Evolutionary conservation across 37 sponge, comb jelly and placozoan genomes (phyloP).

Genomic region (Halichondria panicea): DNA sequence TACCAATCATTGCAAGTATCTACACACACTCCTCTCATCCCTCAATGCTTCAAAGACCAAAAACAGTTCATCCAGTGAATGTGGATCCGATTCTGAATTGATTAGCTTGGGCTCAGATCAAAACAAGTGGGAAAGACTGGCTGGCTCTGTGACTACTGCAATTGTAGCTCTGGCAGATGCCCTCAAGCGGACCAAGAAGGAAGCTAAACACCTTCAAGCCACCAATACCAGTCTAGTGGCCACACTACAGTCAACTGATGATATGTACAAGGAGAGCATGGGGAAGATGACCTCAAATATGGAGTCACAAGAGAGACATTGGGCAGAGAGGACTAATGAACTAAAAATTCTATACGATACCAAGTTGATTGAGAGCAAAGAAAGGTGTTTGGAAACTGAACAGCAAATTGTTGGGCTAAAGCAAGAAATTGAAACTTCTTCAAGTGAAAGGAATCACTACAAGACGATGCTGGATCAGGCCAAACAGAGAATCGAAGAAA

Average conservation of each 20-base stretch:
- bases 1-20: background rate
- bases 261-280: conserved; percentile 8
- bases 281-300: background rate
- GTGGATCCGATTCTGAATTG: no score
- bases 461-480: background rate
- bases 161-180: background rate
- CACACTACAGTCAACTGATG: background rate
- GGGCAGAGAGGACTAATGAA: background rate
- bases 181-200: background rate
- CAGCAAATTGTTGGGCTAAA: no score
- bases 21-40: background rate
- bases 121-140: background rate
- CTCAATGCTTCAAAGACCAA: background rate
- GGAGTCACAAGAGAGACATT: background rate
- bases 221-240: background rate
- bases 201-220: background rate
- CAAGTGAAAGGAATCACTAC: background rate
- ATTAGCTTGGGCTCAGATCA: no score
- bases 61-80: no score
- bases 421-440: background rate
- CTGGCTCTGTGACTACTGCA: background rate
- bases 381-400: no score
- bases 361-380: background rate
- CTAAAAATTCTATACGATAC: conserved; percentile 7
- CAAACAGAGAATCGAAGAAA: conserved; percentile 2